Base-by-base conservation (phyloP, 2,113 vertebrate species). In the Harpagus bidentatus region DNA sequence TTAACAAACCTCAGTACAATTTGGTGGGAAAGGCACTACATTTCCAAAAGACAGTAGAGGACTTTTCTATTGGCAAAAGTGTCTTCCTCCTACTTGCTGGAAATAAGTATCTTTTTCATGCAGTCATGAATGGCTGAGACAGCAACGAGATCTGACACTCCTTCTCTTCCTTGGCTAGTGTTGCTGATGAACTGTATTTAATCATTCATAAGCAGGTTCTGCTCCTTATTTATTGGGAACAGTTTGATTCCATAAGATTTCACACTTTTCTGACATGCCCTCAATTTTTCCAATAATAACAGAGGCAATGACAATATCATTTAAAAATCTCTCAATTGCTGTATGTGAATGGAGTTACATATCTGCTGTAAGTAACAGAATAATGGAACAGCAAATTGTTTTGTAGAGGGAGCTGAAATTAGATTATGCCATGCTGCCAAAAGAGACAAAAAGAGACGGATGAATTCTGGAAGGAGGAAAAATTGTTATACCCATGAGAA, bases 211-310 rank as follows among this genome's bases (percentile, higher is more conserved):
- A 98, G 65, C 25, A 78, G 11, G 48, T 94, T 97, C 90, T 92
- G 67, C 79, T 98, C 92, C 76, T 81, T 91, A 88, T 96, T 98
- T 97, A 87, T 89, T 89, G 25, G 67, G 80, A 95, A 91, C 19
- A 55, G 89, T 95, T 97, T 96, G 93, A 97, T 82, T 97, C 81
- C 32, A 59, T 70, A 91, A 95, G 56, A 67, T 88, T 74, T 97
- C 97, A 96, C 94, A 98, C 86, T 73, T 95, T 96, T 93, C 85
- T 72, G 50, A 94, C 88, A 77, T 90, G 78, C 48, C 48, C 62
- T 85, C 97, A 98, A 97, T 94, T 96, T 86, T 89, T 94, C 66
- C 91, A 96, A 86, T 97, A 97, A 97, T 90, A 98, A 93, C 81
- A 79, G 67, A 86, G 93, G 92, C 77, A 93, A 94, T 88, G 97